Evolutionary conservation across 2,888 invertebrate species (phyloP), one percentile per base, ranked within the genome.

Genomic region (Drosophila anomalata): DNA sequence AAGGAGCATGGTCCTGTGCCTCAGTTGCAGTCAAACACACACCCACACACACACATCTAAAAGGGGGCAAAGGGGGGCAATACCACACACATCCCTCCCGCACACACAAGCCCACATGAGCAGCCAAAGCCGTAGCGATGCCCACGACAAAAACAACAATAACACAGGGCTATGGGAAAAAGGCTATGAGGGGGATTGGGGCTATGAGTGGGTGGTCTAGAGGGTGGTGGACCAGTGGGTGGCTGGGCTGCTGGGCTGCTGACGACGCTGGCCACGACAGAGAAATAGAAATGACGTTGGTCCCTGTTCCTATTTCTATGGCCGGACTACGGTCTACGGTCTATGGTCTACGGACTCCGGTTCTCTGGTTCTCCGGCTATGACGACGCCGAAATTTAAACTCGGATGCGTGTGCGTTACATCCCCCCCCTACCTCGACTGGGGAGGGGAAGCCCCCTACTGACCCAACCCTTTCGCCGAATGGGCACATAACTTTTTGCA

Each of bases 121-220:
- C 84, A 86, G 83, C 87, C 83, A 84, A 84, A 83, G 87, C 83
- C 83, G 82, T 86, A 87, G 83, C 84, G 51, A 63, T 74, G 71
- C 59, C 67, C 75, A 71, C 72, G 73, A 73, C 79, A 77, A 56
- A 73, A 78, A 58, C 72, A 80, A 47, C 73, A 81, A 55, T 61
- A 33, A 46, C 33, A 46, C 41, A 73, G 47, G 53, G 71, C 50
- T 50, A 62, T 17, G 56, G 54, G 48, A 51, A 52, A 69, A 69
- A 29, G 61, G 50, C n/a, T 31, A 17, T 1, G 17, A n/a, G 11
- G 31, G 14, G 33, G 12, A 11, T n/a, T 36, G 17, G 17, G 29
- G 12, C 11, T n/a, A 39, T n/a, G 44, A 14, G n/a, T 20, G 26
- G 9, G n/a, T 24, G n/a, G 17, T 17, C 29, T 4, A n/a, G 20